Evolutionary conservation across 2,888 invertebrate species (phyloP), one percentile per base, ranked within the genome.

Genomic region (Drosophila niveifrons): DNA sequence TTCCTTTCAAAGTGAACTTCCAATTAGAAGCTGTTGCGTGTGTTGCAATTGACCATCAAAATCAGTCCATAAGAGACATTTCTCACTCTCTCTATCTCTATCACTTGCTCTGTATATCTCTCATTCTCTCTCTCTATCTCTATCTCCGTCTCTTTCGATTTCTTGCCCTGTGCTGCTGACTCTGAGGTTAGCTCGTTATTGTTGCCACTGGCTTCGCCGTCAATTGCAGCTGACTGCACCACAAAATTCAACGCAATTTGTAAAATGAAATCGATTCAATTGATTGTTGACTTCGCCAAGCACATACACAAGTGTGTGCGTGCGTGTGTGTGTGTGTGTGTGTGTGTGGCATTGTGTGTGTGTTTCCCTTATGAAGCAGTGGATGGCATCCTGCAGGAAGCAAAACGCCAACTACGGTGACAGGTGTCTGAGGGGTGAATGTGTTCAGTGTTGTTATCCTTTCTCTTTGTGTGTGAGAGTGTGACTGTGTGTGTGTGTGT

Each of bases 241-340:
- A 82, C 89, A 86, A 86, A 86, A 86, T 86, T 86, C 89, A 89
- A 87, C 85, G 89, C 85, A 86, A 86, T 86, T 86, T 86, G 85
- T 89, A 86, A 86, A 86, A 86, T 86, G 89, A 87, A 86, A 86
- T 86, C 89, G 85, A 86, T 89, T 86, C 89, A 86, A 86, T 86
- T 86, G 85, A 86, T 86, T 86, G 85, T 86, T 86, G 85, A 89
- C 87, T 89, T 78, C 82, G 69, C 66, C 82, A 83, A 75, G 76
- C 83, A 80, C 71, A 74, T 72, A 72, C 53, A 46, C 58, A 29
- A 11, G 43, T 44, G n/a, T 36, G 10, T 47, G 55, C 48, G 41
- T 39, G 28, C 47, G 34, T 41, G 55, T 55, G 41, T 39, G 28
- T 53, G 34, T 41, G 31, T 55, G 28, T 63, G 48, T 63, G n/a